Base-by-base conservation (phyloP, 2,797 vertebrate species). In the Ceryle rudis region DNA sequence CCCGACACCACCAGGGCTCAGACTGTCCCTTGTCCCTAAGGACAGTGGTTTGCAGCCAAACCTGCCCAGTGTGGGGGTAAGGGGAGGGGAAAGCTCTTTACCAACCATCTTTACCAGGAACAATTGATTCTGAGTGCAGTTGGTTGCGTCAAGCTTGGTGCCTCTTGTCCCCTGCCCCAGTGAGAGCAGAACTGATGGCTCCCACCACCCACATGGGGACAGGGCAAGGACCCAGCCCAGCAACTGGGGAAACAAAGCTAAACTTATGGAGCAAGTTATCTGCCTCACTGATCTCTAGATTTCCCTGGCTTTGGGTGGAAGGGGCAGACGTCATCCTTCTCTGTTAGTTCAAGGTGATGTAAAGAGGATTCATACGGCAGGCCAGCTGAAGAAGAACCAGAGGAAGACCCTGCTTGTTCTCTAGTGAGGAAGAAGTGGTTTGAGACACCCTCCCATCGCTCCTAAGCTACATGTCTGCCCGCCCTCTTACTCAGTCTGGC, bases 391-490 rank as follows among this genome's bases (percentile, higher is more conserved):
- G 23, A 54, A 31, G 14, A 28, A 31, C 3, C 23, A 62, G 44
- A 62, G n/a, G 37, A 70, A 62, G 54, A 54, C 26, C 10, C 46
- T 31, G 4, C 10, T 72, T 19, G 10, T 62, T 61, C 20, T 66
- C 29, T 49, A 47, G 41, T 6, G 62, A 71, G 90, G 65, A 83
- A 57, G 33, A 61, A 72, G 26, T 39, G 0, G 33, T 26, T 81
- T 66, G 26, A 35, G 9, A 31, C 49, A 37, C 14, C 29, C 28
- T 78, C 37, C 82, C 1, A 0, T 42, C 19, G 5, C 44, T 70
- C 28, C 64, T 8, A 5, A 51, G 44, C n/a, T 44, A 0, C 3
- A 0, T 0, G 0, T 37, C 8, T 64, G 20, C 33, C 61, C 44
- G 3, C 44, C 25, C 20, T 49, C 26, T 22, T 31, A 10, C 83